Percentiles rank a stretch among this genome's conserved stretches.
Conservation (phyloP, 2,797 vertebrate species). For the Poecilia velifera region DNA sequence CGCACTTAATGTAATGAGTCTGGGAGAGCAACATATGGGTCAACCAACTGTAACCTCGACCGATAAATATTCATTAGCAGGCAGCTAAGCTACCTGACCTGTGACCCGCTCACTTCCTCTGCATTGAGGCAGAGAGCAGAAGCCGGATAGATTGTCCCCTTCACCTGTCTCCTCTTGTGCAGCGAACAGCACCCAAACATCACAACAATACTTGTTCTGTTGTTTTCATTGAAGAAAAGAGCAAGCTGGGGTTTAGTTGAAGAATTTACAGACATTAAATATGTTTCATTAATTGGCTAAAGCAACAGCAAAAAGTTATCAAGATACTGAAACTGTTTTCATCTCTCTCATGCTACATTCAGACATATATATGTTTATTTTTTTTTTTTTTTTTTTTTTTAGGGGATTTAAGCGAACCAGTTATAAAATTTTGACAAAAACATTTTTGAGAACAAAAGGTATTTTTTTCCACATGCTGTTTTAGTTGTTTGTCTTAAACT, state of each 20-base stretch:
- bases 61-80: slow-evolving; percentile 69
- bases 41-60: slow-evolving; percentile 45
- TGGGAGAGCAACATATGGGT: slow-evolving; percentile 41
- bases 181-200: slow-evolving; percentile 18
- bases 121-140: slow-evolving; percentile 30
- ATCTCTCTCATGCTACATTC: neutral
- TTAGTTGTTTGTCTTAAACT: neutral
- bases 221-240: slow-evolving; percentile 17
- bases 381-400: no score
- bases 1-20: slow-evolving; percentile 32
- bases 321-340: neutral
- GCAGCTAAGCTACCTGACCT: slow-evolving; percentile 63
- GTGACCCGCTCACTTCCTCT: slow-evolving; percentile 62
- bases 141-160: slow-evolving; percentile 38
- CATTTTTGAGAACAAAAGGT: neutral
- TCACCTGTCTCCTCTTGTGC: slow-evolving; percentile 30
- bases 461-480: neutral
- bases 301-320: neutral
- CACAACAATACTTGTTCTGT: slow-evolving; percentile 23
- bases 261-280: neutral
- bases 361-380: no score
- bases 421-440: neutral
- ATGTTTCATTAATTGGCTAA: neutral
- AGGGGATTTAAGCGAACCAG: neutral
- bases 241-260: neutral